phyloP scores from a whole-genome alignment of 2,113 vertebrate genomes.

The Lontra canadensis region DNA sequence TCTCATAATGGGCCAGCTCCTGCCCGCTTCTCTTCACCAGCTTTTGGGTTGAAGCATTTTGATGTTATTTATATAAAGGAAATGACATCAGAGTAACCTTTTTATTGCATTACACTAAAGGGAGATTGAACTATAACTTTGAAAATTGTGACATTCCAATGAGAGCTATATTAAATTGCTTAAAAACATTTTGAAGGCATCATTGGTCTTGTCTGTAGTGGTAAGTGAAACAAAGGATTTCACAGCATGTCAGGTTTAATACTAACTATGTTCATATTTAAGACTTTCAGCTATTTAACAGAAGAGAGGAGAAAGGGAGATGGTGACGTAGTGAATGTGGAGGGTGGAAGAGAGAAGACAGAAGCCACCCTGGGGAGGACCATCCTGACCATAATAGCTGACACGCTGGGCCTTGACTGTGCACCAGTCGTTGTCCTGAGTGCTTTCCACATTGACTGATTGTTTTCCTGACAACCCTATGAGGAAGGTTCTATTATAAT shows the following conservation, averaged over 20 bases:
- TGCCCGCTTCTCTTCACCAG: not conserved
- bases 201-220: conserved; percentile 1
- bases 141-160: conserved; percentile 53
- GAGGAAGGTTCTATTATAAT: not conserved
- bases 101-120: conserved; percentile 47
- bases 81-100: conserved; percentile 41
- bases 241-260: conserved; percentile 54
- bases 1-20: not conserved
- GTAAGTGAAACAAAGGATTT: conserved; percentile 46
- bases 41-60: conserved; percentile 42
- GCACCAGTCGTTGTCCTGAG: not conserved
- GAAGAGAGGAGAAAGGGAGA: conserved; percentile 44
- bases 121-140: conserved; percentile 61
- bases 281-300: conserved; percentile 49
- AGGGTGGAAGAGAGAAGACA: not conserved
- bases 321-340: not conserved
- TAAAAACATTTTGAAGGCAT: conserved; percentile 58
- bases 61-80: conserved; percentile 57
- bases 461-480: not conserved
- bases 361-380: not conserved
- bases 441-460: not conserved
- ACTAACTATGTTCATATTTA: conserved; percentile 39
- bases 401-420: not conserved
- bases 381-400: not conserved
- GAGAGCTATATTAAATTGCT: conserved; percentile 63